Evolutionary conservation across 2,113 vertebrate genomes (phyloP), one percentile per base, ranked within the genome.

Genomic region (Callospermophilus lateralis): DNA sequence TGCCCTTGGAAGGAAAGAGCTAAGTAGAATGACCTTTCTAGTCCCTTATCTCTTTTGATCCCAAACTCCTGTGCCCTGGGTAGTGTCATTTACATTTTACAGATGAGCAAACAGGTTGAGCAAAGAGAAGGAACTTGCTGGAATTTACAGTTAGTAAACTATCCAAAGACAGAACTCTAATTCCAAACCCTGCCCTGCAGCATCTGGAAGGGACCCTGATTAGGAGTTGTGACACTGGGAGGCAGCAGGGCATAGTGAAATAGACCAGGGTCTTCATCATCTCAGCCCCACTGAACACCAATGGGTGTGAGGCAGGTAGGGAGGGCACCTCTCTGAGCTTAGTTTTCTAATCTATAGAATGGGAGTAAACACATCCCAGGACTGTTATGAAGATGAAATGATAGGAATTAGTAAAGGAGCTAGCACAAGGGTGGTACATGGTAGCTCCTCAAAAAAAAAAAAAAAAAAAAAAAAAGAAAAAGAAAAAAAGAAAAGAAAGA

Each of bases 271-370:
- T 74, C 74, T 63, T 88, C 81, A 34, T 17, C 39, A 68, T 30
- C 45, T n/a, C 74, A 88, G 68, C 37, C 26, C 17, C 12, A 15
- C 8, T 65, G 32, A 83, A 68, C 32, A 51, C 61, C 80, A 72
- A 28, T 53, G 70, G 65, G 22, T 68, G 53, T 30, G 42, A 70
- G 72, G 74, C n/a, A 61, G 88, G 53, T 42, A 34, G 3, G 34
- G 63, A 48, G 34, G 37, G 24, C 37, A 61, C 26, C 30, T 89
- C 74, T 48, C 78, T 28, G 34, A 76, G 17, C 84, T 94, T 85
- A 88, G 74, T 79, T 91, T 95, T 87, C 90, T 78, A 51, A 90
- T 85, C 65, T 93, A 20, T 85, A 80, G 78, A 78, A 93, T 76
- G 55, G 79, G n/a, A 93, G n/a, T 87, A 89, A 95, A 77, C 73